These are phyloP conservation scores for Platycheirus albimanus DNA, from an alignment of 2,888 invertebrate species.

Conservation along the genomic window DNA sequence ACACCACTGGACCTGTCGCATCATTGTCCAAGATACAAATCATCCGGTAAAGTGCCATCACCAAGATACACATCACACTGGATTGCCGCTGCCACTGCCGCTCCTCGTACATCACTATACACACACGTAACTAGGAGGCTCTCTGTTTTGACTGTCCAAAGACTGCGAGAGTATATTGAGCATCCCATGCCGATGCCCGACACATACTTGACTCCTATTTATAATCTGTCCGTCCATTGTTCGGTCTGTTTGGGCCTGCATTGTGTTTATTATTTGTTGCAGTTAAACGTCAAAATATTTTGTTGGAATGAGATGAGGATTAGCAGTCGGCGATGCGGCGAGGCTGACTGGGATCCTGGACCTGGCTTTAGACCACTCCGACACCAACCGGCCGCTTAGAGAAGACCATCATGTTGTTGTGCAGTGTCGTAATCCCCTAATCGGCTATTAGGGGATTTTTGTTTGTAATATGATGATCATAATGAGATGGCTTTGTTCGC, in stretches of 20 bases:
- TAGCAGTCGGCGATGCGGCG: conserved; percentile 41
- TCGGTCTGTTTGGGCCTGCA: conserved; percentile 47
- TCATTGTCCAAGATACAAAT: conserved; percentile 73
- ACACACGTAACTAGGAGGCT: conserved; percentile 41
- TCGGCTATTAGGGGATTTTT: conserved; percentile 73
- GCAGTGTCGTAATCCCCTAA: conserved; percentile 63
- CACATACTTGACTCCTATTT: conserved; percentile 70
- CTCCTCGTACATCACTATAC: conserved; percentile 48
- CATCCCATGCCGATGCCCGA: conserved; percentile 14
- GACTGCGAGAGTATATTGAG: background rate
- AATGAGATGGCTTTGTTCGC: conserved; percentile 45
- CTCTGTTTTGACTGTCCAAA: conserved; percentile 14
- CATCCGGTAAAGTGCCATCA: conserved; percentile 74
- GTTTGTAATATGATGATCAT: conserved; percentile 58
- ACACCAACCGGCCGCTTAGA: no score
- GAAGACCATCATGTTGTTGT: conserved; percentile 2
- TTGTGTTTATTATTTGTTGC: conserved; percentile 69
- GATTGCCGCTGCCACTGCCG: conserved; percentile 46
- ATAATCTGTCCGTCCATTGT: conserved; percentile 69
- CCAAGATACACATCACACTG: conserved; percentile 67
- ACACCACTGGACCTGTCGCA: conserved; percentile 73
- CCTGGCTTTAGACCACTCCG: no score
- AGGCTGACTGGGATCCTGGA: background rate
- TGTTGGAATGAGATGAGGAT: conserved; percentile 69
- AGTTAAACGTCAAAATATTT: conserved; percentile 74